Evolutionary conservation across 1,140 invertebrate genomes (phyloP).

Genomic region (Lasioglossum albipes): DNA sequence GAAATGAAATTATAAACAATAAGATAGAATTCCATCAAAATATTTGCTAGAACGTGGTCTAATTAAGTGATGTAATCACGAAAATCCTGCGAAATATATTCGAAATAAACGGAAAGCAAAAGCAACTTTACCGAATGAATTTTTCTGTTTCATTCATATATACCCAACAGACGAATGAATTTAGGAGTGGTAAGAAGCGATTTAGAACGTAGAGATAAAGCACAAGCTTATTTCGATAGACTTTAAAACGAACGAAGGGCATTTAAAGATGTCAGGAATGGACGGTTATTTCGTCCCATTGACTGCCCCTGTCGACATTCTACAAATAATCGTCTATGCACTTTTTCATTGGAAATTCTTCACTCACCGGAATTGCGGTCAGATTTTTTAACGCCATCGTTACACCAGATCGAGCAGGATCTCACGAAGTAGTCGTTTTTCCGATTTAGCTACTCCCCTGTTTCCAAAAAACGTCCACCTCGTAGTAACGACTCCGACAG

Average conservation of each 20-base stretch:
- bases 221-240: neutral
- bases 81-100: too few species aligned
- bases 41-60: neutral
- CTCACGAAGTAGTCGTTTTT: constrained; percentile 7
- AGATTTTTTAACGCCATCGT: constrained; percentile 73
- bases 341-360: neutral
- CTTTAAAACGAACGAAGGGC: constrained; percentile 28
- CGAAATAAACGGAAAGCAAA: too few species aligned
- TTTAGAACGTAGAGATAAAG: neutral
- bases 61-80: neutral
- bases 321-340: neutral
- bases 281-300: constrained; percentile 35
- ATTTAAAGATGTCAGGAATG: constrained; percentile 63
- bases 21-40: neutral
- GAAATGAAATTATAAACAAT: neutral
- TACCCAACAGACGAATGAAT: neutral
- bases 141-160: neutral
- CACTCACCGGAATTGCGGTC: constrained; percentile 66
- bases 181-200: neutral
- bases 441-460: constrained; percentile 20
- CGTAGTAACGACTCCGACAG: constrained; percentile 65
- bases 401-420: neutral
- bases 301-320: constrained; percentile 8
- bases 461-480: constrained; percentile 48
- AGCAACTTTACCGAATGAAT: neutral